These are phyloP conservation scores for Tenrec ecaudatus DNA, from an alignment of 2,113 vertebrate genomes.

Conservation along the genomic window DNA sequence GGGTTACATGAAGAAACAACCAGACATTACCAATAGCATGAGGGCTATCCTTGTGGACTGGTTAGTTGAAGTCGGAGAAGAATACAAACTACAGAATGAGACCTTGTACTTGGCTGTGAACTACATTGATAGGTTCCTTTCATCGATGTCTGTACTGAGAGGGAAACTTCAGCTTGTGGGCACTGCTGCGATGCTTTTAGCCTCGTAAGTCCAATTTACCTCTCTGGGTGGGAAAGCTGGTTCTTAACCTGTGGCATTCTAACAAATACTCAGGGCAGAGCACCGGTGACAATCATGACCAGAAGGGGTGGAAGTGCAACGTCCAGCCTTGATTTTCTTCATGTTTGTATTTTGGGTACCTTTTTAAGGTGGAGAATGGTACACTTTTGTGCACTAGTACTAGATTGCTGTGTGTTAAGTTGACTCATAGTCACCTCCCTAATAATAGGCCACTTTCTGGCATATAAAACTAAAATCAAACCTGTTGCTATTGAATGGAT, in stretches of 20 bases:
- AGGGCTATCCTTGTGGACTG: conserved; percentile 98
- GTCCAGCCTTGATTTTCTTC: not conserved
- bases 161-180: conserved; percentile 99
- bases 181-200: conserved; percentile 97
- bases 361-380: not conserved
- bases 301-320: not conserved
- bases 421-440: not conserved
- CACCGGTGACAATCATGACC: not conserved
- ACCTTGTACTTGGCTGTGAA: conserved; percentile 97
- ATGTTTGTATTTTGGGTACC: not conserved
- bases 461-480: not conserved
- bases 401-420: not conserved
- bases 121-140: conserved; percentile 99
- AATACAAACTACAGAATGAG: conserved; percentile 98
- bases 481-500: not conserved
- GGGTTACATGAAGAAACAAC: conserved; percentile 98
- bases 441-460: not conserved
- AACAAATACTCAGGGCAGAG: not conserved
- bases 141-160: conserved; percentile 97
- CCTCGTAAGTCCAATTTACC: conserved; percentile 92
- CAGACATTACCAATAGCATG: conserved; percentile 98
- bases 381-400: not conserved
- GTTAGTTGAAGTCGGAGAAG: conserved; percentile 98
- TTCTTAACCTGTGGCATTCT: not conserved
- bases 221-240: not conserved